A percentile compares a stretch with the other conserved stretches of the same genome.
Conservation (phyloP, 2,113 vertebrate genomes). For the Phycodurus eques region DNA sequence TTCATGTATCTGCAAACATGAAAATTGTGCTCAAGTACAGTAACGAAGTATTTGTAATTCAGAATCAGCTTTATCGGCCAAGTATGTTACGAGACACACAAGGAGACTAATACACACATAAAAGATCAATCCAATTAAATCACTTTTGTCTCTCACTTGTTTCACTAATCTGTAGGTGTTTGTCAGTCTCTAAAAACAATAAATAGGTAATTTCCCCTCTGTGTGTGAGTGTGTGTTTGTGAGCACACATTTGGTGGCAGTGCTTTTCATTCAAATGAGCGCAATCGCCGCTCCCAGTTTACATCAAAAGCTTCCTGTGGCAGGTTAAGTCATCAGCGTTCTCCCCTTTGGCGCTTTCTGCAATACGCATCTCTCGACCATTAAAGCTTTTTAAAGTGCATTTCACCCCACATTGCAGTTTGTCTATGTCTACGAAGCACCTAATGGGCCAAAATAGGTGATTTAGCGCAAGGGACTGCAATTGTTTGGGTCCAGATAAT, state of each 20-base stretch:
- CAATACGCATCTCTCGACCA: constrained; percentile 53
- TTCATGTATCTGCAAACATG: too few species aligned
- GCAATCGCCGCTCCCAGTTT: constrained; percentile 13
- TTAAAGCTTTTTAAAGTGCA: constrained; percentile 24
- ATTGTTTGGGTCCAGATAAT: too few species aligned
- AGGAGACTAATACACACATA: background rate
- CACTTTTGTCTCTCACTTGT: constrained; percentile 19
- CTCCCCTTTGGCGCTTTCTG: constrained; percentile 10
- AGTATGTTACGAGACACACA: too few species aligned
- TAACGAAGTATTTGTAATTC: too few species aligned
- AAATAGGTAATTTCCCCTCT: constrained; percentile 29
- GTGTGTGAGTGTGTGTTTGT: constrained; percentile 22
- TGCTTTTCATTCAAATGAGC: constrained; percentile 45
- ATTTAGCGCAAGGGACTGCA: background rate
- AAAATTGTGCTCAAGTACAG: too few species aligned
- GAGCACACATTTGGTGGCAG: constrained; percentile 17
- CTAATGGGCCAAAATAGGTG: background rate
- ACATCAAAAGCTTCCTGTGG: constrained; percentile 60
- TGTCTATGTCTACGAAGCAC: background rate
- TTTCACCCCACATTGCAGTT: constrained; percentile 16
- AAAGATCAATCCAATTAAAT: constrained; percentile 12
- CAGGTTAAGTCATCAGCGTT: constrained; percentile 16
- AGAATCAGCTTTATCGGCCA: too few species aligned
- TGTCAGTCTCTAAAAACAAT: constrained; percentile 2
- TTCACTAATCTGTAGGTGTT: constrained; percentile 34